Conservation (phyloP, 2,888 invertebrate species). For the Cheilosia soror region DNA sequence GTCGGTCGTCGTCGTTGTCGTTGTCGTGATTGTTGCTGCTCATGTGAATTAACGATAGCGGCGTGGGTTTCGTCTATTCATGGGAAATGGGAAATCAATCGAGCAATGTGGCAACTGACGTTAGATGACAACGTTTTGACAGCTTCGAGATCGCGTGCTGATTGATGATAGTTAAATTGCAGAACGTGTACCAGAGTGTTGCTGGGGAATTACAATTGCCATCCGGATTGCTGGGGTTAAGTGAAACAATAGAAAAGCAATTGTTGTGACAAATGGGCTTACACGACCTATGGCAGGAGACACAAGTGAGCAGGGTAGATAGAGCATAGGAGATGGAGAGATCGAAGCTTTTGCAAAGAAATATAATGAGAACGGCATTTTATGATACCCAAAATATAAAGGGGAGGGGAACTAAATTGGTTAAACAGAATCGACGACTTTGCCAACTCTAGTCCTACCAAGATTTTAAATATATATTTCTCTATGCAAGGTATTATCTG, state of each 20-base stretch:
- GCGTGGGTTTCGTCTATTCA: slow-evolving; percentile 53
- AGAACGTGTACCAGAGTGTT: slow-evolving; percentile 20
- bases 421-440: too few relatives aligned
- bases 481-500: too few relatives aligned
- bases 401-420: too few relatives aligned
- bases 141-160: slow-evolving; percentile 62
- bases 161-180: slow-evolving; percentile 65
- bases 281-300: neutral
- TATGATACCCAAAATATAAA: too few relatives aligned
- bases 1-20: slow-evolving; percentile 5
- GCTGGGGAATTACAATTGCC: slow-evolving; percentile 13
- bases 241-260: slow-evolving; percentile 19
- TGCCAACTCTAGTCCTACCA: too few relatives aligned
- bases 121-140: slow-evolving; percentile 66
- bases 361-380: too few relatives aligned
- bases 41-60: slow-evolving; percentile 31
- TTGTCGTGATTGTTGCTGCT: slow-evolving; percentile 56
- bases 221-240: slow-evolving; percentile 36
- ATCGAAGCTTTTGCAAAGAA: too few relatives aligned
- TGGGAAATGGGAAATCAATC: slow-evolving; percentile 54
- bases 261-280: slow-evolving; percentile 40
- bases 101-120: slow-evolving; percentile 54
- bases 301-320: too few relatives aligned
- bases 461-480: too few relatives aligned
- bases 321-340: too few relatives aligned